These are phyloP conservation scores for Aviceda cuculoides DNA, from an alignment of 2,797 vertebrate species.

Conservation along the genomic window DNA sequence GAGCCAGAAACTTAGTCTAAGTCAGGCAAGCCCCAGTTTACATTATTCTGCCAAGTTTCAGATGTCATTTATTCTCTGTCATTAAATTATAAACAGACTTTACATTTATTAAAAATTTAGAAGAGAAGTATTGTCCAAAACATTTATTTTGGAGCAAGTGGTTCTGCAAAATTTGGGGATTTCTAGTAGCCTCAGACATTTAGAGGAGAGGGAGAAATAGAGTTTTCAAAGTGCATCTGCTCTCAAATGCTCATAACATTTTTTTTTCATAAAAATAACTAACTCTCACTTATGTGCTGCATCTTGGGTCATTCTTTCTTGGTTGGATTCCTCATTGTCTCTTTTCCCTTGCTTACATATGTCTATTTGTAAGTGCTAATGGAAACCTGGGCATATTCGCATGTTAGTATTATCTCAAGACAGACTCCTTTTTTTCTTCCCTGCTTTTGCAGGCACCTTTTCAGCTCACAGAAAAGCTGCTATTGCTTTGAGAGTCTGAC, in stretches of 20 bases:
- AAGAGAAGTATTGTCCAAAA: neutral
- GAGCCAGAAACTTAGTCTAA: neutral
- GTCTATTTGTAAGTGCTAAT: neutral
- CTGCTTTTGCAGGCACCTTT: neutral
- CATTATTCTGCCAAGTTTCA: neutral
- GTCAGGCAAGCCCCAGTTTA: conserved; percentile 12
- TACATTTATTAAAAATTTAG: neutral
- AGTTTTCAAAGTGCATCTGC: neutral
- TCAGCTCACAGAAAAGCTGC: neutral
- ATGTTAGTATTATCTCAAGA: neutral
- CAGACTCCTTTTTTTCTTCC: neutral
- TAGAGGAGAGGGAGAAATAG: neutral
- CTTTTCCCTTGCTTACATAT: neutral
- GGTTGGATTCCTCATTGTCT: neutral
- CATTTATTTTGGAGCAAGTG: neutral
- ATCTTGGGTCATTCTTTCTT: neutral
- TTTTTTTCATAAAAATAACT: neutral
- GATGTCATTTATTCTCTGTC: neutral
- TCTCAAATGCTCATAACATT: neutral
- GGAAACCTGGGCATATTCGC: neutral
- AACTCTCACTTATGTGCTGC: neutral
- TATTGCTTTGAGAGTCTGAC: neutral
- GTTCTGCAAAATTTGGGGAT: neutral
- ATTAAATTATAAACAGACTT: conserved; percentile 12
- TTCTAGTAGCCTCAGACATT: neutral